These are phyloP conservation scores for Agriopis aurantiaria DNA, from an alignment of 2,888 invertebrate species.

Conservation along the genomic window DNA sequence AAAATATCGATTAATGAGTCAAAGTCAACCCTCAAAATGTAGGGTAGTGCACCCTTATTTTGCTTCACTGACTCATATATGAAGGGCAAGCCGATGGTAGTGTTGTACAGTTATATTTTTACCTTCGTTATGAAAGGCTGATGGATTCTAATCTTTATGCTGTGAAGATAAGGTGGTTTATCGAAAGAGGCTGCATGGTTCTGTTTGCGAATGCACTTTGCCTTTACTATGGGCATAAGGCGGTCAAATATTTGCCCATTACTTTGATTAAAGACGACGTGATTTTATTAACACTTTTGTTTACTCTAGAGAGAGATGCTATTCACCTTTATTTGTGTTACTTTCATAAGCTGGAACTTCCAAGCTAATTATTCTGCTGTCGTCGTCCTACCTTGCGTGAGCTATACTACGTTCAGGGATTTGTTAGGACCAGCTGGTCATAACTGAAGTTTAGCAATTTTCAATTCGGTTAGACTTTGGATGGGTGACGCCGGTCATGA, in stretches of 20 bases:
- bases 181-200: not conserved
- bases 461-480: conserved; percentile 2
- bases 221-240: conserved; percentile 52
- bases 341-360: not conserved
- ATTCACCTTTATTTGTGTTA: conserved; percentile 9
- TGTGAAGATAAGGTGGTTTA: conserved; percentile 25
- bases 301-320: conserved; percentile 7
- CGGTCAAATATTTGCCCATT: conserved; percentile 75
- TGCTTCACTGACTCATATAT: conserved; percentile 68
- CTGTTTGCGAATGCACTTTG: conserved; percentile 54
- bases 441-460: not conserved
- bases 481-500: not conserved
- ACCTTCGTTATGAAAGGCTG: conserved; percentile 12
- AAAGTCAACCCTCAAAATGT: conserved; percentile 63
- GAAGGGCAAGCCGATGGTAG: conserved; percentile 40
- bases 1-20: conserved; percentile 73
- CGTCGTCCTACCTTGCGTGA: not conserved
- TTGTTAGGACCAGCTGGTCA: not conserved
- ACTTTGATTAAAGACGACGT: conserved; percentile 63
- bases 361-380: not conserved
- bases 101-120: conserved; percentile 22
- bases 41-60: conserved; percentile 67
- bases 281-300: conserved; percentile 46
- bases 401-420: not conserved
- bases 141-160: conserved; percentile 48